Evolutionary conservation across 2,113 vertebrate species (phyloP).

Genomic region (Hemiprocne comata): DNA sequence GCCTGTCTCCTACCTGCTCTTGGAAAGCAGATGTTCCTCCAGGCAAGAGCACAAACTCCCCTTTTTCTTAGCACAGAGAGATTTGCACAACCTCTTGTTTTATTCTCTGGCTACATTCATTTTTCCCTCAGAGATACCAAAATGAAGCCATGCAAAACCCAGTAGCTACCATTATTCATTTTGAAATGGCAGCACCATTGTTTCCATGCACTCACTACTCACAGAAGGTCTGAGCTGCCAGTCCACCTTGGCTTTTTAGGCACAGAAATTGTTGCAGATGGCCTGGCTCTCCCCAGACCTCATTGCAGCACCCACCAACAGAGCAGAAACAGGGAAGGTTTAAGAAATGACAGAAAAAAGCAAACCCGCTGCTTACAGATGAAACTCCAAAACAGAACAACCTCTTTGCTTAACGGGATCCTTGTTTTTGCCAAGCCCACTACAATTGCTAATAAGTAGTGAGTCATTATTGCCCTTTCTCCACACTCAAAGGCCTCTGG

Average conservation of each 20-base stretch:
- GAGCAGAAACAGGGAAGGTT: background rate
- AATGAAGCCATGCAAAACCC: background rate
- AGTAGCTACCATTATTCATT: background rate
- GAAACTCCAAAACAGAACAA: background rate
- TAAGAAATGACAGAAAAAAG: background rate
- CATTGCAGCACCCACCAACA: background rate
- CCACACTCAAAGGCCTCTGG: background rate
- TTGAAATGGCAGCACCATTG: background rate
- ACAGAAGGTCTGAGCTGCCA: background rate
- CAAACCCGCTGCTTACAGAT: background rate
- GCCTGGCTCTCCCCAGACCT: background rate
- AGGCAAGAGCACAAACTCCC: background rate
- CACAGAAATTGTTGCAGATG: background rate
- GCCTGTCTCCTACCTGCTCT: background rate
- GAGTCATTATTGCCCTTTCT: constrained; percentile 36
- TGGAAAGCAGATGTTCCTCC: background rate
- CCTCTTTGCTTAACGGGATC: background rate
- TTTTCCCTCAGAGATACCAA: background rate
- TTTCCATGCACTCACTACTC: background rate
- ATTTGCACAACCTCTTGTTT: background rate
- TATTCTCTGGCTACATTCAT: background rate
- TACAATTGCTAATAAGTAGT: background rate
- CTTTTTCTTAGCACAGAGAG: background rate
- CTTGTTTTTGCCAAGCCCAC: background rate
- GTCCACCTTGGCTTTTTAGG: background rate